phyloP scores from a whole-genome alignment of 2,113 vertebrate species.

The Chamaetylas fuelleborni region DNA sequence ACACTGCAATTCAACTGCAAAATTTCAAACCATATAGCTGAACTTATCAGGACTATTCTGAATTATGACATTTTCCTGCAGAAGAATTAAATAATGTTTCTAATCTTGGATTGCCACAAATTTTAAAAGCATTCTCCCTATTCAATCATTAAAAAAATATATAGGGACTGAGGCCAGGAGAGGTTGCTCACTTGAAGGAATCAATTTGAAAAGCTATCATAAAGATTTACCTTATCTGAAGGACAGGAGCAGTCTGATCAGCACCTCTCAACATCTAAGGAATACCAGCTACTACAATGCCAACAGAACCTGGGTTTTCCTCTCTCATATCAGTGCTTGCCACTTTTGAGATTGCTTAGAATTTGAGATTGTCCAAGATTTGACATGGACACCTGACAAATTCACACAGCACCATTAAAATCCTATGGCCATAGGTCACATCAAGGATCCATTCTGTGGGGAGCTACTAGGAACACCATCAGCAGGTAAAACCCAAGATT shows the following conservation, averaged over 20 bases:
- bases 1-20: neutral
- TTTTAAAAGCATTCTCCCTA: neutral
- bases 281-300: neutral
- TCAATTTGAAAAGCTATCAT: neutral
- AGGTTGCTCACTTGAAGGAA: neutral
- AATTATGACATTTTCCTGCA: neutral
- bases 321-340: neutral
- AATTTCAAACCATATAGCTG: neutral
- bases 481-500: neutral
- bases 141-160: neutral
- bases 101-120: neutral
- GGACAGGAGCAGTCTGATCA: neutral
- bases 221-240: neutral
- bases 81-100: neutral
- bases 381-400: neutral
- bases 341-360: neutral
- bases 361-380: neutral
- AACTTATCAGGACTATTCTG: neutral
- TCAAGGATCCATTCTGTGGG: neutral
- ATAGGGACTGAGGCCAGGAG: neutral
- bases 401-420: neutral
- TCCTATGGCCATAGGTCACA: neutral
- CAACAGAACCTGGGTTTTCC: neutral
- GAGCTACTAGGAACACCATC: neutral
- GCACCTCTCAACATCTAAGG: neutral